Evolutionary conservation across 2,797 vertebrate genomes (phyloP).

Genomic region (Helarctos malayanus): DNA sequence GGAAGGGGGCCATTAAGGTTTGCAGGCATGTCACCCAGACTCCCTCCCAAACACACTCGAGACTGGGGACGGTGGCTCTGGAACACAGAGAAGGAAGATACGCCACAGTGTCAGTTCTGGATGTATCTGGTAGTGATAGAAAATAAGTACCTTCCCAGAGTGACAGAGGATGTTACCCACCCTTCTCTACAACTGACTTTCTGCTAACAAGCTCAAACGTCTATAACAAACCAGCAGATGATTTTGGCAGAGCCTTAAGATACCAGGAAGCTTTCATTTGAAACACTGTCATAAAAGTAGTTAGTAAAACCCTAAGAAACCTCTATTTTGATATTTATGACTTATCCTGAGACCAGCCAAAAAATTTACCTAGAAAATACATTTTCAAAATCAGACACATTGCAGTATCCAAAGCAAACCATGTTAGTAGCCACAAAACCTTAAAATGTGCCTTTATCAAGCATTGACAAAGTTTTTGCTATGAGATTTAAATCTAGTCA

Average conservation of each 20-base stretch:
- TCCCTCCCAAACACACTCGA: background rate
- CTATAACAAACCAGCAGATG: slow-evolving; percentile 11
- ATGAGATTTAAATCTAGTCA: fast-evolving
- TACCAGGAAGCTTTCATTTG: background rate
- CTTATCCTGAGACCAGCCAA: background rate
- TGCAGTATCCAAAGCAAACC: background rate
- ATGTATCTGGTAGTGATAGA: background rate
- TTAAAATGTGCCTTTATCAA: background rate
- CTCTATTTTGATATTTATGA: background rate
- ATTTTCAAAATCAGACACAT: background rate
- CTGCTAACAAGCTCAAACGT: background rate
- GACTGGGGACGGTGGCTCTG: background rate
- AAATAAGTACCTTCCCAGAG: background rate
- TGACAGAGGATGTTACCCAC: background rate
- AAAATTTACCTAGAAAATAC: background rate
- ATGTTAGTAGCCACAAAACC: background rate
- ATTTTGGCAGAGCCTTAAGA: background rate
- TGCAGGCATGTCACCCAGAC: background rate
- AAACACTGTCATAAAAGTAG: slow-evolving; percentile 22
- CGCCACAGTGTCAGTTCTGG: background rate
- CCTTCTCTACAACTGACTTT: slow-evolving; percentile 44
- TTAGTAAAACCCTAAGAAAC: background rate
- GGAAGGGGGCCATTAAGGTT: slow-evolving; percentile 2
- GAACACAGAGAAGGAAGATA: slow-evolving; percentile 44
- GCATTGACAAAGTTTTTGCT: slow-evolving; percentile 46